Conservation (phyloP, 1,140 invertebrate genomes). For the Oryzaephilus surinamensis region DNA sequence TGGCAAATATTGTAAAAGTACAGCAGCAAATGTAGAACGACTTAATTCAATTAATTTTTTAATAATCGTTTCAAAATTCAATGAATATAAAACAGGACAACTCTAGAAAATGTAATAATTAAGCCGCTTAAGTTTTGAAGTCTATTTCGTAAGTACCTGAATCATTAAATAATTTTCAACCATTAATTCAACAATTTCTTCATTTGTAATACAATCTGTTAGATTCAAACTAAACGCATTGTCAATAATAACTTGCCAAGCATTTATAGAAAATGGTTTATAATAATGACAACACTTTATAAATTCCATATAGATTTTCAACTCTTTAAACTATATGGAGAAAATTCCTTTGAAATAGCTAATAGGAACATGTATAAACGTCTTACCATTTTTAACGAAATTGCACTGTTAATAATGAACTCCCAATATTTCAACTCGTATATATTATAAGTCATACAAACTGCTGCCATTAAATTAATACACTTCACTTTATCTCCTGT, state of each 20-base stretch:
- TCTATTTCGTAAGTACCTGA: too few relatives aligned
- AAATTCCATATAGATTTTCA: constrained; percentile 21
- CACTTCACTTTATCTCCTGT: constrained; percentile 10
- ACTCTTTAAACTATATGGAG: constrained; percentile 17
- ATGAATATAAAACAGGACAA: too few relatives aligned
- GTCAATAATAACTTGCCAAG: constrained; percentile 22
- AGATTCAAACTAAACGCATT: constrained; percentile 15
- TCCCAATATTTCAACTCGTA: constrained; percentile 24
- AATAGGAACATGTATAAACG: too few relatives aligned
- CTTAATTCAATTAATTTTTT: too few relatives aligned
- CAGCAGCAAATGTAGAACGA: too few relatives aligned
- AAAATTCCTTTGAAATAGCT: too few relatives aligned
- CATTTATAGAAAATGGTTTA: constrained; percentile 20
- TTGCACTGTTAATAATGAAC: constrained; percentile 17
- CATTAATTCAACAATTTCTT: not conserved
- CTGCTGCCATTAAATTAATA: constrained; percentile 20
- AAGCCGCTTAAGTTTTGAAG: too few relatives aligned
- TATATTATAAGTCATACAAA: constrained; percentile 22
- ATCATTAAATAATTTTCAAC: constrained; percentile 7
- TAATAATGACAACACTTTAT: constrained; percentile 11
- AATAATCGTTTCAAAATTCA: too few relatives aligned
- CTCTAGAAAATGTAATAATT: too few relatives aligned
- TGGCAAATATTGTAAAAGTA: too few relatives aligned
- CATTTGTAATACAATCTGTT: not conserved
- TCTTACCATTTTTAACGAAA: constrained; percentile 21